Evolutionary conservation across 1,140 invertebrate genomes (phyloP).

Genomic region (Cydia splendana): DNA sequence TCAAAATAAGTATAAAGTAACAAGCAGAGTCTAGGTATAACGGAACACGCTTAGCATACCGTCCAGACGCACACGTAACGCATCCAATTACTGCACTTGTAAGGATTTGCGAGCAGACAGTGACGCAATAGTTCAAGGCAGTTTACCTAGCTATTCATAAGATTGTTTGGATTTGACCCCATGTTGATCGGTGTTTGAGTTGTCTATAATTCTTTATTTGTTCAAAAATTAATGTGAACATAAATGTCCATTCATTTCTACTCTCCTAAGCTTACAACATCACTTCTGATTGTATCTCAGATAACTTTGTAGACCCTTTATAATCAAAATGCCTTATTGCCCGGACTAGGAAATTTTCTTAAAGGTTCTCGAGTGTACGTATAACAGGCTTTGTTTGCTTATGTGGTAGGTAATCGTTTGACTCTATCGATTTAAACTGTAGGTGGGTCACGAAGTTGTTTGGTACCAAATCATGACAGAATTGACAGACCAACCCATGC

Average conservation of each 20-base stretch:
- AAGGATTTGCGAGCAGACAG: constrained; percentile 13
- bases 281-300: too few species aligned
- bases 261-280: too few species aligned
- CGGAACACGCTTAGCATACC: background rate
- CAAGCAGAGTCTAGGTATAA: background rate
- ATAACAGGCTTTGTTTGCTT: background rate
- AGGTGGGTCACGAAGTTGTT: constrained; percentile 1
- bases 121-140: constrained; percentile 21
- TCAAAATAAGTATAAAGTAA: background rate
- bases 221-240: background rate
- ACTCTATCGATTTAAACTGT: constrained; percentile 3
- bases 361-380: background rate
- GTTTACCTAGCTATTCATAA: background rate
- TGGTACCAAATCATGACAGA: background rate
- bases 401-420: background rate
- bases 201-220: background rate
- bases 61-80: constrained; percentile 23
- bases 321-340: background rate
- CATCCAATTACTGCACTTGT: constrained; percentile 31
- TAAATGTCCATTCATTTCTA: too few species aligned
- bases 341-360: too few species aligned
- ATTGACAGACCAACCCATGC: background rate
- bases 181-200: background rate
- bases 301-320: background rate
- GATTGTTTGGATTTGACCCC: background rate